A percentile compares a stretch with the other conserved stretches of the same genome.
Evolutionary conservation across 2,113 vertebrate genomes (phyloP).

Genomic region (Microcebus ravelobensis): DNA sequence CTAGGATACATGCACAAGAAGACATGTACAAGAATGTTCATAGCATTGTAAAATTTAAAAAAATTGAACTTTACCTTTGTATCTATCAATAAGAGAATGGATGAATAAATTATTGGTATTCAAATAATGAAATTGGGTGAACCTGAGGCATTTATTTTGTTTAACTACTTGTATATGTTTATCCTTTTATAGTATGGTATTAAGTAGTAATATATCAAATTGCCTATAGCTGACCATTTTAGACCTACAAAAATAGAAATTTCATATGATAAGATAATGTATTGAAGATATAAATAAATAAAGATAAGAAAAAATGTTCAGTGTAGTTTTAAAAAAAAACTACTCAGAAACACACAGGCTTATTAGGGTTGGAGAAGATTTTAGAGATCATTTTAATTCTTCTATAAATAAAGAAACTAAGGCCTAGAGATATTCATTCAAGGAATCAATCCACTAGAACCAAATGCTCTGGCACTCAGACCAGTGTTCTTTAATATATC

Average conservation of each 20-base stretch:
- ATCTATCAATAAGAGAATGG: background rate
- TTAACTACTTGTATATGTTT: background rate
- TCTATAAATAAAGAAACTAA: background rate
- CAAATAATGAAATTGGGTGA: background rate
- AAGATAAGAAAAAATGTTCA: background rate
- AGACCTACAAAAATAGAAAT: background rate
- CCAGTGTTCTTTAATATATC: background rate
- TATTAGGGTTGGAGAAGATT: background rate
- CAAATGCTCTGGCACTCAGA: background rate
- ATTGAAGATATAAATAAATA: constrained; percentile 5
- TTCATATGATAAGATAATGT: background rate
- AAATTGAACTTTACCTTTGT: background rate
- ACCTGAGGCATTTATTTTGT: background rate
- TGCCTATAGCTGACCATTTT: background rate
- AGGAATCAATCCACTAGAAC: background rate
- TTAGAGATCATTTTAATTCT: background rate
- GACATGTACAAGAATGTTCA: background rate
- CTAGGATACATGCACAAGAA: background rate
- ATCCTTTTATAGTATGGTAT: background rate
- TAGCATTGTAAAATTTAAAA: background rate
- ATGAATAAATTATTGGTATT: background rate
- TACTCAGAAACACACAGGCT: background rate
- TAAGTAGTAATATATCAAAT: background rate
- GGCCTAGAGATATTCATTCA: background rate
- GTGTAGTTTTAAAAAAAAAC: background rate